phyloP scores from a whole-genome alignment of 2,113 vertebrate species.

The Pelvicachromis taeniatus region DNA sequence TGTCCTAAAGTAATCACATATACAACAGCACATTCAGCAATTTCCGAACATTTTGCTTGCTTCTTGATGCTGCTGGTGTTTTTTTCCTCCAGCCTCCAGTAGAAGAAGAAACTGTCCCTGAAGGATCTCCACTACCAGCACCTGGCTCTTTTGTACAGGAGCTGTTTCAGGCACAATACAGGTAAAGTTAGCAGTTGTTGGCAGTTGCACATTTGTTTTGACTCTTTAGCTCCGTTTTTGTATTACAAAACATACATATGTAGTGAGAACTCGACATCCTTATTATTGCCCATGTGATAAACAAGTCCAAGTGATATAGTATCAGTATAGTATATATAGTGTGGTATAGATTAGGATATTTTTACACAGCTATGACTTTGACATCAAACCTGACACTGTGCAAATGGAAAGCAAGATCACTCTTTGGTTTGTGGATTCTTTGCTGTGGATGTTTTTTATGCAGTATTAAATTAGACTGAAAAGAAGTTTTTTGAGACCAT shows the following conservation, averaged over 20 bases:
- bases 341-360: not conserved
- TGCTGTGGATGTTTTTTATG: not conserved
- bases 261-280: not conserved
- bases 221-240: not conserved
- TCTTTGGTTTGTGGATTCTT: not conserved
- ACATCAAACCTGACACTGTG: not conserved
- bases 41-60: not conserved
- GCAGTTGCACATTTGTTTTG: not conserved
- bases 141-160: slow-evolving; percentile 97
- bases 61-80: not conserved
- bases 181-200: slow-evolving; percentile 66
- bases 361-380: not conserved
- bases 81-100: slow-evolving; percentile 77
- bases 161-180: slow-evolving; percentile 98
- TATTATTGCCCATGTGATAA: not conserved
- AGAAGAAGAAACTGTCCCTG: slow-evolving; percentile 81
- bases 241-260: not conserved
- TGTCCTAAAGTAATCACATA: not conserved
- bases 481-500: not conserved
- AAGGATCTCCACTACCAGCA: slow-evolving; percentile 86
- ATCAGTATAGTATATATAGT: too few relatives aligned
- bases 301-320: not conserved
- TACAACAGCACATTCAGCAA: not conserved
- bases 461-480: not conserved
- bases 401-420: not conserved